Evolutionary conservation across 2,113 vertebrate genomes (phyloP), one percentile per base, ranked within the genome.

Genomic region (Campylomormyrus tamandua): DNA sequence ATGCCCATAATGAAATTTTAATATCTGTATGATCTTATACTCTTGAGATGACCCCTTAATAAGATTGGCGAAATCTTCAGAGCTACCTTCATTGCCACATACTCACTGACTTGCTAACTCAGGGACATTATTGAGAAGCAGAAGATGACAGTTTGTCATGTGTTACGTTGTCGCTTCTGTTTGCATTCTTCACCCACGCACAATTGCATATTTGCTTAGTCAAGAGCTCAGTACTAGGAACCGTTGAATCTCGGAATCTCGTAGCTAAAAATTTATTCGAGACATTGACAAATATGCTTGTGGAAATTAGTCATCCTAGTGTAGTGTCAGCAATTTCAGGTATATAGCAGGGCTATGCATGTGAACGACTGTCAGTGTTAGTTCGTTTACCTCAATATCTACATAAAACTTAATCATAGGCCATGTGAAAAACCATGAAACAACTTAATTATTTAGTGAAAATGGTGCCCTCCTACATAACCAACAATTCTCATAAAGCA

Each of bases 271-370:
- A 86, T 86, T 86, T 49, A 87, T 88, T 66, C 50, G 74, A 88
- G 52, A 66, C 87, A 45, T 88, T 45, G 31, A 88, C 87, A 58
- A 66, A 62, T 66, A 88, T 31, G 87, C 52, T 58, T 39, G 35
- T 56, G 50, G 87, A 88, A 88, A 66, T 88, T 88, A 88, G 53
- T 88, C 87, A 88, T 88, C 39, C 53, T 88, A 88, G 53, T 45
- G 35, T 66, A 62, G 21, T 66, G 87, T 88, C 87, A 88, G 53
- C 87, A 39, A 56, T 88, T 88, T 88, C 87, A 62, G n/a, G 49
- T 58, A 27, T 17, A 27, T 52, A 56, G 31, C 53, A 19, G 87
- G 35, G 10, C 31, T 24, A n/a, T 66, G 31, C 35, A 50, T 66
- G 87, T 50, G 83, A 84, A 46, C 45, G 17, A 8, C 5, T 52